Base-by-base conservation (phyloP, 2,888 invertebrate species). In the Archips crataeganus region DNA sequence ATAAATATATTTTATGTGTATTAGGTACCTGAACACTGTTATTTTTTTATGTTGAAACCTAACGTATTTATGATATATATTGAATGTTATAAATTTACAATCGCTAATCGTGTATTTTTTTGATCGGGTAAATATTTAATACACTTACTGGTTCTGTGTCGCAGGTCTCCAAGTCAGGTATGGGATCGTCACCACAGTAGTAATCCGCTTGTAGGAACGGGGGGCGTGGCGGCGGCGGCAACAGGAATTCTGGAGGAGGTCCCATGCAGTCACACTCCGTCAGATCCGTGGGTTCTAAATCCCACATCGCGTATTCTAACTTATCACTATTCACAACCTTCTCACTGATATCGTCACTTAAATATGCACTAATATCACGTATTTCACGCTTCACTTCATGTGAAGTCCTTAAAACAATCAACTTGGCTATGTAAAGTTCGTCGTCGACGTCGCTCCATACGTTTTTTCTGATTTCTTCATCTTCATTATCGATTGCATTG, bases 191-290 rank as follows among this genome's bases (percentile, higher is more conserved):
- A 71, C 96, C 95, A 87, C 97, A 97, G 85, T 96, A 96, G 82
- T 96, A 95, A 71, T 96, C 96, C 76, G 96, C 95, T 85, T 96
- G 96, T 78, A 97, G 94, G 84, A 97, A 96, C 73, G 97, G 97
- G 70, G 97, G 97, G 84, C 97, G 90, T 60, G 97, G 97, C 32
- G 97, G 97, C 75, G 97, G 97, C 73, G 97, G 97, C 83, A 97
- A 90, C 86, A 96, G 92, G 89, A 97, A 97, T 93, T 96, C 96
- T 77, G 97, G 97, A 81, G 97, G 97, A 82, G 96, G 96, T 84
- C 96, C 97, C 81, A 96, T 95, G 93, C 97, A 97, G 91, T 97
- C 97, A 91, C 97, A 97, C 94, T 97, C 96, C 89, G 95, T 95
- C 93, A 96, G 94, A 90, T 96, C 96, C 89, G 96, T 95, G 93